These are phyloP conservation scores for Hyalella azteca DNA, from an alignment of 2,888 invertebrate species.

Conservation along the genomic window DNA sequence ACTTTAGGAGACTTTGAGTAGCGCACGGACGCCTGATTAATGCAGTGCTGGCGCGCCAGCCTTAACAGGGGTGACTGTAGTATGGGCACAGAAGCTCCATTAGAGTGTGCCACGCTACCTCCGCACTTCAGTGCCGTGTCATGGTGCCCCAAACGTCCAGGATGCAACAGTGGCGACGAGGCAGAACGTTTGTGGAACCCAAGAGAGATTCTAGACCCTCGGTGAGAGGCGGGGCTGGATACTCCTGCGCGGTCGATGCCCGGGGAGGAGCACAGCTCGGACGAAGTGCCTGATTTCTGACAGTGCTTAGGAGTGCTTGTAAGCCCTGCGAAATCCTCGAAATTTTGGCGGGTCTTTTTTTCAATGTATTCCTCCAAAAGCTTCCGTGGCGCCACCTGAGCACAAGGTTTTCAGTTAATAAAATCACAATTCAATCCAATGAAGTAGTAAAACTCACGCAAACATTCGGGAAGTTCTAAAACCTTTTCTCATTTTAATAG, in stretches of 20 bases:
- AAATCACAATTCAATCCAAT: no score
- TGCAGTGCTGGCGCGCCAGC: conserved; percentile 50
- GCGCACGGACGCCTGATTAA: conserved; percentile 43
- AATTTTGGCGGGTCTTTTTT: conserved; percentile 48
- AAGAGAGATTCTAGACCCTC: neutral
- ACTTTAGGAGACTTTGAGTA: conserved; percentile 43
- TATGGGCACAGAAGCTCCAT: conserved; percentile 56
- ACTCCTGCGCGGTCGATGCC: conserved; percentile 3
- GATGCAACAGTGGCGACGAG: conserved; percentile 51
- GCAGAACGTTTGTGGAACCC: conserved; percentile 36
- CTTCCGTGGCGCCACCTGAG: conserved; percentile 51
- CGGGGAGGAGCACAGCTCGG: neutral
- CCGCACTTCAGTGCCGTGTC: conserved; percentile 36
- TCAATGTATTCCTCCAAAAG: conserved; percentile 55
- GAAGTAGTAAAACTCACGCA: no score
- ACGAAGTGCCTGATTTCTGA: neutral
- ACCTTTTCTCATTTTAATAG: no score
- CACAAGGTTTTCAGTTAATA: no score
- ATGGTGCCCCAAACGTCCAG: conserved; percentile 55
- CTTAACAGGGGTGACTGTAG: conserved; percentile 51
- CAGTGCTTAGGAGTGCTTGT: conserved; percentile 53
- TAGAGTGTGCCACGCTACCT: conserved; percentile 44
- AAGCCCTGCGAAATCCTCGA: conserved; percentile 55
- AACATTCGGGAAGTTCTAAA: no score
- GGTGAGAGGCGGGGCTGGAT: neutral